Conservation (phyloP, 2,113 vertebrate species). For the Thalassarche chlororhynchos region DNA sequence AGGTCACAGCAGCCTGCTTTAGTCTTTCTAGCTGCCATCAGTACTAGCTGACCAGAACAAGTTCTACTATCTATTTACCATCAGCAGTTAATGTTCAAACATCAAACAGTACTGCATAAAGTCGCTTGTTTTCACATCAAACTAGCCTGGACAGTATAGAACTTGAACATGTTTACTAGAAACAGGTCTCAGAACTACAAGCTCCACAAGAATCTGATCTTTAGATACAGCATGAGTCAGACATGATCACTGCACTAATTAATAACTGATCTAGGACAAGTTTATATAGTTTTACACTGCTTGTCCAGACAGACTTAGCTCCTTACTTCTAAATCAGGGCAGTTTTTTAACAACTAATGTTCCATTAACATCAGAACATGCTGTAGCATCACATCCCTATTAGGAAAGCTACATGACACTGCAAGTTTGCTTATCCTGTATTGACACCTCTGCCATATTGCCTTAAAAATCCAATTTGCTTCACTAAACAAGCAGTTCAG, state of each 20-base stretch:
- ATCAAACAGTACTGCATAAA: background rate
- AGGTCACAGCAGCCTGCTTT: constrained; percentile 39
- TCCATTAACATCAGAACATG: background rate
- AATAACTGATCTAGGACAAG: background rate
- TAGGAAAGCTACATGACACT: background rate
- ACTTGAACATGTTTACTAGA: constrained; percentile 20
- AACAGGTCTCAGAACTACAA: background rate
- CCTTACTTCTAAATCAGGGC: background rate
- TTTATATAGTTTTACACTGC: background rate
- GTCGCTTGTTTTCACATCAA: constrained; percentile 16
- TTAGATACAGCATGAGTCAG: background rate
- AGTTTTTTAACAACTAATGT: background rate
- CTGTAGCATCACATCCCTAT: background rate
- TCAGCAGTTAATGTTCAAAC: background rate
- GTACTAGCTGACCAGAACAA: constrained; percentile 22
- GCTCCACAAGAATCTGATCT: background rate
- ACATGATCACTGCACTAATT: background rate
- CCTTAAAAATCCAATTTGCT: background rate
- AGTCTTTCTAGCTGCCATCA: background rate
- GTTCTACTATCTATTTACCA: constrained; percentile 23
- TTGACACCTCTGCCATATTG: background rate
- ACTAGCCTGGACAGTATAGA: background rate
- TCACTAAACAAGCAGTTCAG: background rate
- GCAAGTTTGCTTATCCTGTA: background rate
- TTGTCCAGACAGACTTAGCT: background rate